phyloP scores from a whole-genome alignment of 2,888 invertebrate species.

The Ypsolopha scabrella region DNA sequence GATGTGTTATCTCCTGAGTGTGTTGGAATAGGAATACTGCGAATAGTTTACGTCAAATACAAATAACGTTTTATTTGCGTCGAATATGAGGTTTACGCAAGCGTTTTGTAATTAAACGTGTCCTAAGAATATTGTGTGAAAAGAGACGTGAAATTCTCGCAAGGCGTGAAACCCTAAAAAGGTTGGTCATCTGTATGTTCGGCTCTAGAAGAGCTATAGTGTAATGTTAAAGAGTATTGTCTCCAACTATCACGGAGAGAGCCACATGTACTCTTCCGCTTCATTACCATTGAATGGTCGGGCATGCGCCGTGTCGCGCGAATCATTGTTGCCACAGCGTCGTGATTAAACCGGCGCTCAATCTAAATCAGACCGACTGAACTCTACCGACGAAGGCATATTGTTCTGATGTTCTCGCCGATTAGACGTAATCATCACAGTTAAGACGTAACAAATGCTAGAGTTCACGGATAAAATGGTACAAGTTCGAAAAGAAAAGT shows the following conservation, averaged over 20 bases:
- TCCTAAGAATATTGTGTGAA: not conserved
- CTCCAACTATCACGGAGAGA: conserved; percentile 29
- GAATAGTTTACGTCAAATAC: not conserved
- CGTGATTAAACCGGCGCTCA: conserved; percentile 38
- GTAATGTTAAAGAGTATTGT: conserved; percentile 5
- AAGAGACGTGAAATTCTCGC: too few relatives aligned
- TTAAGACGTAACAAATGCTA: conserved; percentile 35
- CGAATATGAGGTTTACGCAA: not conserved
- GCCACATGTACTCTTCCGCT: conserved; percentile 54
- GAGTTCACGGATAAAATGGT: conserved; percentile 16
- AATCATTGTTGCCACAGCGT: conserved; percentile 44
- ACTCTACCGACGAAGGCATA: conserved; percentile 18
- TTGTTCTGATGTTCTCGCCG: conserved; percentile 48
- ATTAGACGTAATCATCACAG: conserved; percentile 55
- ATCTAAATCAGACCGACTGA: conserved; percentile 47
- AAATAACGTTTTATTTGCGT: not conserved
- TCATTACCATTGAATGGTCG: conserved; percentile 65
- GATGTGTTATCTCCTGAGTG: not conserved
- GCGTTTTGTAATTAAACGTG: not conserved
- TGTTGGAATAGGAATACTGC: not conserved
- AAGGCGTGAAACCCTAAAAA: not conserved
- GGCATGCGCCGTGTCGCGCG: conserved; percentile 43
- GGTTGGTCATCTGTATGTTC: not conserved
- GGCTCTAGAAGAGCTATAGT: not conserved
- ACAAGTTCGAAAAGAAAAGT: conserved; percentile 15